These are phyloP conservation scores for Thermophis baileyi DNA, from an alignment of 2,113 vertebrate genomes.

Conservation along the genomic window DNA sequence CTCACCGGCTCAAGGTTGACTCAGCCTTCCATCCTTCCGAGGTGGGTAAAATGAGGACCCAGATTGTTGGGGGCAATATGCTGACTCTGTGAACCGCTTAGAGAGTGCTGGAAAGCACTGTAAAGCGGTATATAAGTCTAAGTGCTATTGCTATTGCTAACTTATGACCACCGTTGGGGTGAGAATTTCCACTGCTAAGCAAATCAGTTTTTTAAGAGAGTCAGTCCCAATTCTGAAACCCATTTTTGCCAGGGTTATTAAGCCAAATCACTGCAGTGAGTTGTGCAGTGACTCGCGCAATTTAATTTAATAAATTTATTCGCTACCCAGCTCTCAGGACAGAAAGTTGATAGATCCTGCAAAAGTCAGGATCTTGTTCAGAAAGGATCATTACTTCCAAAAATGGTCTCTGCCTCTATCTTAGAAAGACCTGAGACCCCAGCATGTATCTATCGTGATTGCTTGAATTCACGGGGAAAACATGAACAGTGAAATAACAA, in stretches of 20 bases:
- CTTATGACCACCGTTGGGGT: not conserved
- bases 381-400: not conserved
- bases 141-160: too few relatives aligned
- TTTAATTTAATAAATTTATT: not conserved
- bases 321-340: not conserved
- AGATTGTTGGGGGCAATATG: too few relatives aligned
- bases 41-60: too few relatives aligned
- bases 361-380: not conserved
- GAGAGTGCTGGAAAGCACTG: too few relatives aligned
- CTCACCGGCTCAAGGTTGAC: too few relatives aligned
- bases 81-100: too few relatives aligned
- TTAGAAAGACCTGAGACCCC: too few relatives aligned
- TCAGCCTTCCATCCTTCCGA: too few relatives aligned
- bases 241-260: not conserved
- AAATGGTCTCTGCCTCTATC: not conserved
- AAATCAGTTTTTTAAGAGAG: not conserved
- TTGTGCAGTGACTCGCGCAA: not conserved
- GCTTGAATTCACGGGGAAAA: not conserved
- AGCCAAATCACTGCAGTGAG: not conserved
- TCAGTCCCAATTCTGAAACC: not conserved
- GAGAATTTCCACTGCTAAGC: not conserved
- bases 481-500: not conserved
- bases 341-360: not conserved
- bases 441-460: not conserved
- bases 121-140: too few relatives aligned